A percentile compares a stretch with the other conserved stretches of the same genome.
Conservation (phyloP, 2,113 vertebrate species). For the Grammomys dolichurus region DNA sequence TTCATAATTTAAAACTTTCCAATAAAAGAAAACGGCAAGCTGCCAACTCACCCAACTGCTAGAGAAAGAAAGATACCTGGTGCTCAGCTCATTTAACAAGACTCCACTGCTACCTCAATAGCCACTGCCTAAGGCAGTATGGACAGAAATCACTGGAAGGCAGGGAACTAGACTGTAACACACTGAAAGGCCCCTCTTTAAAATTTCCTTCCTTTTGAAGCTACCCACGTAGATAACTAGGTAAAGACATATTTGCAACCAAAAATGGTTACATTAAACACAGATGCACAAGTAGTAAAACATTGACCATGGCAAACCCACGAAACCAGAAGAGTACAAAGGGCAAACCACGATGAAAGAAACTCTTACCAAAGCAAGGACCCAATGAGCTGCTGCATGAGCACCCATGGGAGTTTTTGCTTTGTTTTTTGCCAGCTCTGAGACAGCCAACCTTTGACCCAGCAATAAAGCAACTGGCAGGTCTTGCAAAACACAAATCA, state of each 20-base stretch:
- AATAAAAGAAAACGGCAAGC: conserved; percentile 39
- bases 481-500: conserved; percentile 20
- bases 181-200: neutral
- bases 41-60: conserved; percentile 31
- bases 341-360: neutral
- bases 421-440: conserved; percentile 1
- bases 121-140: neutral
- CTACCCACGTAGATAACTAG: neutral
- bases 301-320: conserved; percentile 61
- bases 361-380: neutral
- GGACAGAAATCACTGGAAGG: neutral
- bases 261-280: conserved; percentile 55
- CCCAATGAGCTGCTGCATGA: neutral
- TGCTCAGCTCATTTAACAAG: conserved; percentile 40
- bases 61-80: conserved; percentile 28
- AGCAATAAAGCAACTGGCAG: conserved; percentile 12
- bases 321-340: conserved; percentile 56
- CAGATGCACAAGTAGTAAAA: conserved; percentile 63
- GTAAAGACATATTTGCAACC: conserved; percentile 11
- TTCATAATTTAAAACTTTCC: conserved; percentile 14
- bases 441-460: conserved; percentile 2
- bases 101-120: neutral
- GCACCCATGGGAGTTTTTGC: neutral
- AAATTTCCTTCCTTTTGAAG: conserved; percentile 12
- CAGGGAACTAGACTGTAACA: neutral